Conservation (phyloP, 2,888 invertebrate genomes). For the Lordiphosa fenestrarum region DNA sequence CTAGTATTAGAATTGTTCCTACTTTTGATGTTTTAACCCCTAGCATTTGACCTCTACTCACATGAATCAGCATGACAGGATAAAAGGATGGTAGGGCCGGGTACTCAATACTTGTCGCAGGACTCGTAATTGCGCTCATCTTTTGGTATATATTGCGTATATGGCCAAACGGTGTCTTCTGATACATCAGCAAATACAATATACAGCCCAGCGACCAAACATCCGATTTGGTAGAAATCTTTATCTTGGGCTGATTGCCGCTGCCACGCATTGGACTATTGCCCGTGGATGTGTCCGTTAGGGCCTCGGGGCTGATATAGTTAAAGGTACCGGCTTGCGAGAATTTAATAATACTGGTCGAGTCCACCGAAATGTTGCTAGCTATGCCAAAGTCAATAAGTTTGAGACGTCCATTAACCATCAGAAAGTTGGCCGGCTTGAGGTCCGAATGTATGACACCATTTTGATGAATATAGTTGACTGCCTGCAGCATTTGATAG, state of each 20-base stretch:
- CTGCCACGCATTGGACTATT: slow-evolving; percentile 80
- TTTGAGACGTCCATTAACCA: slow-evolving; percentile 92
- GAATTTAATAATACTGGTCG: slow-evolving; percentile 92
- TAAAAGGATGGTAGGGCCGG: slow-evolving; percentile 83
- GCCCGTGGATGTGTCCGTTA: slow-evolving; percentile 84
- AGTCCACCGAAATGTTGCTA: slow-evolving; percentile 91
- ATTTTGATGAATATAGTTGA: slow-evolving; percentile 93
- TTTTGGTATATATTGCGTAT: slow-evolving; percentile 87
- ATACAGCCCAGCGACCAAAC: slow-evolving; percentile 99
- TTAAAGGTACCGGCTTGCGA: slow-evolving; percentile 93
- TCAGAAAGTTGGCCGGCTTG: slow-evolving; percentile 97
- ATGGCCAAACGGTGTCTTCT: slow-evolving; percentile 94
- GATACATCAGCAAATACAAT: slow-evolving; percentile 94
- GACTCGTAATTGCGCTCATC: slow-evolving; percentile 88
- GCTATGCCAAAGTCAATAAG: slow-evolving; percentile 99
- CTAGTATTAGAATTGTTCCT: too few relatives aligned
- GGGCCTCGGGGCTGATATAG: slow-evolving; percentile 97
- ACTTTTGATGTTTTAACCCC: too few relatives aligned
- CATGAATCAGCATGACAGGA: slow-evolving; percentile 79
- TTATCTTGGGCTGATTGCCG: slow-evolving; percentile 81
- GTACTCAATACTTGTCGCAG: slow-evolving; percentile 87
- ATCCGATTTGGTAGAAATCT: slow-evolving; percentile 94
- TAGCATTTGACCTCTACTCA: slow-evolving; percentile 39
- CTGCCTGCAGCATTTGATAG: slow-evolving; percentile 95
- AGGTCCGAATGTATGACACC: slow-evolving; percentile 98